Percentiles rank a stretch among this genome's conserved stretches.
Evolutionary conservation across 2,888 invertebrate species (phyloP).

Genomic region (Brachypterus glaber): DNA sequence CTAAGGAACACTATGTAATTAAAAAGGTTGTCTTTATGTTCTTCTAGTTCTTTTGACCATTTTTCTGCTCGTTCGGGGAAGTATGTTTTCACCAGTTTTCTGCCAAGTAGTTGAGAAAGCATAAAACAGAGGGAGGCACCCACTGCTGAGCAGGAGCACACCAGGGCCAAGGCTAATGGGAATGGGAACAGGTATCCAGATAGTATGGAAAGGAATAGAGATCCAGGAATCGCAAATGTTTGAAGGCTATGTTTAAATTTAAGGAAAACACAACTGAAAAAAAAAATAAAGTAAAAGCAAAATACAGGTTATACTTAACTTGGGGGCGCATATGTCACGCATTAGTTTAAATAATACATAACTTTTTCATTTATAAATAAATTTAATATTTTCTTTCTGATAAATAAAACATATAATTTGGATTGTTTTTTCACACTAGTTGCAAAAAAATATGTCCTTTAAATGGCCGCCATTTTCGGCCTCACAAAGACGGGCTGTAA

Average conservation of each 20-base stretch:
- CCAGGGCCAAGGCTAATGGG: conserved; percentile 74
- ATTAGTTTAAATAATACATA: too few species aligned
- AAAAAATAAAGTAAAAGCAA: too few species aligned
- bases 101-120: conserved; percentile 82
- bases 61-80: conserved; percentile 78
- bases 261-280: conserved; percentile 36
- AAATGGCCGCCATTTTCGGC: too few species aligned
- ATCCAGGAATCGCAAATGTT: conserved; percentile 99
- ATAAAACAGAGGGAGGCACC: conserved; percentile 95
- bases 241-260: conserved; percentile 63
- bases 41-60: conserved; percentile 78
- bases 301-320: neutral
- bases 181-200: conserved; percentile 96
- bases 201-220: conserved; percentile 92
- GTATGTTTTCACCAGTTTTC: conserved; percentile 73
- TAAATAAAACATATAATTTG: too few species aligned
- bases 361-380: too few species aligned
- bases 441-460: too few species aligned
- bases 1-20: conserved; percentile 96
- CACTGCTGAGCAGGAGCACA: conserved; percentile 88
- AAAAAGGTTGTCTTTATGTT: conserved; percentile 80
- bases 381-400: too few species aligned
- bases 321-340: neutral
- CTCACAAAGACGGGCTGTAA: too few species aligned
- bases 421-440: too few species aligned